phyloP scores from a whole-genome alignment of 1,140 invertebrate genomes.

The Diachasmimorpha longicaudata region DNA sequence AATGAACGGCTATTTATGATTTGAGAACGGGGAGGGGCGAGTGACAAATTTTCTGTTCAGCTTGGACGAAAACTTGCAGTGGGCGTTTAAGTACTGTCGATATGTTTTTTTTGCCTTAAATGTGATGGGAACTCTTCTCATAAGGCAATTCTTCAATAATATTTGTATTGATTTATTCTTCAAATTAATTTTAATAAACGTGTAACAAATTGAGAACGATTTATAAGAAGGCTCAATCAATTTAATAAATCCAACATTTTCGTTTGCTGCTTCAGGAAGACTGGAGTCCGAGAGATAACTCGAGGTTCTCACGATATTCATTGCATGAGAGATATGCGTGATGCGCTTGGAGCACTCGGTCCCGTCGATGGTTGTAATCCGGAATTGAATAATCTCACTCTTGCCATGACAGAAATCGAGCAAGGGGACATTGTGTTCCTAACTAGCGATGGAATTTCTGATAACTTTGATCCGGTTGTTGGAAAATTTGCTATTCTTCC shows the following conservation, averaged over 20 bases:
- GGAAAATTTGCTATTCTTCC: constrained; percentile 84
- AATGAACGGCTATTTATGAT: too few species aligned
- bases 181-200: too few species aligned
- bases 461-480: constrained; percentile 94
- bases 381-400: constrained; percentile 89
- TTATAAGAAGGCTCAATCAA: neutral
- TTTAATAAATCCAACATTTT: neutral
- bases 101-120: too few species aligned
- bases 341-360: constrained; percentile 88
- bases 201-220: too few species aligned
- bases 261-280: constrained; percentile 36
- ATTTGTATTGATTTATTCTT: too few species aligned
- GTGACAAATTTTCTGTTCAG: too few species aligned
- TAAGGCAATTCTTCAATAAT: too few species aligned
- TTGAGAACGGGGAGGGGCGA: too few species aligned
- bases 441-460: constrained; percentile 90
- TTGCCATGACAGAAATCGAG: constrained; percentile 85
- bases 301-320: constrained; percentile 88
- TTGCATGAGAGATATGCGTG: constrained; percentile 88
- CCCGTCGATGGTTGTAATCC: constrained; percentile 89
- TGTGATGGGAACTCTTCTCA: too few species aligned
- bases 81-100: too few species aligned
- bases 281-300: constrained; percentile 54
- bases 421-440: constrained; percentile 87
- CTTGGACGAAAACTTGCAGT: too few species aligned